Conservation (phyloP, 2,113 vertebrate species). For the Alouatta palliata region DNA sequence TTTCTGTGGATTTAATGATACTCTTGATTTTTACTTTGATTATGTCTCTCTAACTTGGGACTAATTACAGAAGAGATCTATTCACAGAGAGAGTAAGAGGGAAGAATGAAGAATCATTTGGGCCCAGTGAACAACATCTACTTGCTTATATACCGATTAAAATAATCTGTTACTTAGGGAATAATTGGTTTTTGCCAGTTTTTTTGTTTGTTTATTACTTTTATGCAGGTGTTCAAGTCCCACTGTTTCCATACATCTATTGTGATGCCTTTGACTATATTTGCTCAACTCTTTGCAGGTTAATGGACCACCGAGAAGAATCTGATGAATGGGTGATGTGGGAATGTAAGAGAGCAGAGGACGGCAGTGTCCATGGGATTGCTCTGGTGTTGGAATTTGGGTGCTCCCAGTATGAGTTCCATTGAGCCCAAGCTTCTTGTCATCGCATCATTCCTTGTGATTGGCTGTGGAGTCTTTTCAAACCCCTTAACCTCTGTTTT, state of each 20-base stretch:
- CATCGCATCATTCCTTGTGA: not conserved
- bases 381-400: not conserved
- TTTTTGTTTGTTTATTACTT: not conserved
- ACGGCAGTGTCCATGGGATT: not conserved
- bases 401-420: not conserved
- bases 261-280: not conserved
- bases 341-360: not conserved
- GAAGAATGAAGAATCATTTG: not conserved
- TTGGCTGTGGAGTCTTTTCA: not conserved
- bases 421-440: not conserved
- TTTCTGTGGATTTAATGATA: not conserved
- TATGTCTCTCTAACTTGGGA: constrained; percentile 24
- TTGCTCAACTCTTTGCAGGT: not conserved
- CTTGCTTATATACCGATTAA: not conserved
- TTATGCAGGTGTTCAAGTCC: constrained; percentile 58
- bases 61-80: constrained; percentile 1
- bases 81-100: not conserved
- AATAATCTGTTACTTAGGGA: constrained; percentile 26
- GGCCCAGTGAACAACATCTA: not conserved
- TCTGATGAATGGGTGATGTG: not conserved
- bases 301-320: not conserved
- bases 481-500: not conserved
- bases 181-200: constrained; percentile 1
- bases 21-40: not conserved
- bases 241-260: not conserved